Base-by-base conservation (phyloP, 2,888 invertebrate species). In the Brachyopa scutellaris region DNA sequence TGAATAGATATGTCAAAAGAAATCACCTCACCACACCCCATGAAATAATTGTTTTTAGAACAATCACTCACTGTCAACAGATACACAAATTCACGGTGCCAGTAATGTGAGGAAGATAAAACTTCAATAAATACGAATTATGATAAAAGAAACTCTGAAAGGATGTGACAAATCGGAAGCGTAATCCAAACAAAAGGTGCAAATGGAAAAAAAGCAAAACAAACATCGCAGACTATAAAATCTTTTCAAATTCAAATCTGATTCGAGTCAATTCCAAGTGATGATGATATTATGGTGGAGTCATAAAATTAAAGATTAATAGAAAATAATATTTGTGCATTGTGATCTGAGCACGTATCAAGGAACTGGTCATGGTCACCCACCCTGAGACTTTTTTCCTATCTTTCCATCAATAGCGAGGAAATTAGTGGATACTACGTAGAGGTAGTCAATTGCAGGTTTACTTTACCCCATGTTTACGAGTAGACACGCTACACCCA, bases 131-230 rank as follows among this genome's bases (percentile, higher is more conserved):
- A 51, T 19, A 38, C 29, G 29, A 29, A 38, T 6, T 38, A 11
- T 51, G 51, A 51, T 45, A 21, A 53, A 53, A 66, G 38, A 29
- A 53, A 11, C 7, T 19, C 21, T 23, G 13, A 36, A 62, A 36
- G 23, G 33, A 36, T 47, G 15, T 62, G 62, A 62, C 47, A 47
- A 62, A 62, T 47, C 26, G 47, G 45, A 62, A 62, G 47, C 2
- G 55, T 9, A 29, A 23, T 7, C 8, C 21, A 47, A 21, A 40
- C 51, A 66, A 66, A 19, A 13, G 51, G 6, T 31, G 9, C 38
- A 38, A 19, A 64, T 38, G 23, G 38, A 64, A 38, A 40, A 29
- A 29, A 51, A 40, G n/a, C n/a, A n/a, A n/a, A n/a, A n/a, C n/a
- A n/a, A n/a, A n/a, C n/a, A n/a, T 17, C 17, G 11, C 66, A 15